These are phyloP conservation scores for Cephus rjabovi DNA, from an alignment of 2,888 invertebrate genomes.

Conservation along the genomic window DNA sequence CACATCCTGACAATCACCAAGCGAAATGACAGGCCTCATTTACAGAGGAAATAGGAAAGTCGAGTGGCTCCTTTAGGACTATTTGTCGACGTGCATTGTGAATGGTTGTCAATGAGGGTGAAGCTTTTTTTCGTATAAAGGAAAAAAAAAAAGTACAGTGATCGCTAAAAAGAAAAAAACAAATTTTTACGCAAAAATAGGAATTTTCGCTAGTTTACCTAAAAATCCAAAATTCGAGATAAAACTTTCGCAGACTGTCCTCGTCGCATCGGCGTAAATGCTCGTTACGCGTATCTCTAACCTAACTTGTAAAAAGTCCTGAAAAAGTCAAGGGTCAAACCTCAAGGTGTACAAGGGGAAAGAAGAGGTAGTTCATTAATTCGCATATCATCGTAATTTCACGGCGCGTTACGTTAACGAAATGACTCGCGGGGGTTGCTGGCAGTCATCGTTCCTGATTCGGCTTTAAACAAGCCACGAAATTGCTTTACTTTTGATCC, in stretches of 20 bases:
- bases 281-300: no score
- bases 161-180: no score
- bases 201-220: no score
- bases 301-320: no score
- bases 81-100: constrained; percentile 12
- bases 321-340: no score
- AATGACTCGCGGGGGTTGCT: constrained; percentile 63
- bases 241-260: fast-evolving
- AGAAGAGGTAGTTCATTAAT: constrained; percentile 57
- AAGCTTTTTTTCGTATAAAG: no score
- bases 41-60: constrained; percentile 58
- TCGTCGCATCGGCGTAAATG: fast-evolving
- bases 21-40: constrained; percentile 19
- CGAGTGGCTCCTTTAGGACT: constrained; percentile 49
- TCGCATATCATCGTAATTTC: constrained; percentile 67
- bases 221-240: no score
- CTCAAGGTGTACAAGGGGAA: no score
- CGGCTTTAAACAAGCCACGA: constrained; percentile 66
- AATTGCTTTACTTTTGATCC: constrained; percentile 65
- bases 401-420: constrained; percentile 66
- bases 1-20: neutral
- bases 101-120: no score
- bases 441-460: constrained; percentile 24
- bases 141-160: no score
- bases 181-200: no score